phyloP scores from a whole-genome alignment of 2,797 vertebrate species.

The Pitangus sulphuratus region DNA sequence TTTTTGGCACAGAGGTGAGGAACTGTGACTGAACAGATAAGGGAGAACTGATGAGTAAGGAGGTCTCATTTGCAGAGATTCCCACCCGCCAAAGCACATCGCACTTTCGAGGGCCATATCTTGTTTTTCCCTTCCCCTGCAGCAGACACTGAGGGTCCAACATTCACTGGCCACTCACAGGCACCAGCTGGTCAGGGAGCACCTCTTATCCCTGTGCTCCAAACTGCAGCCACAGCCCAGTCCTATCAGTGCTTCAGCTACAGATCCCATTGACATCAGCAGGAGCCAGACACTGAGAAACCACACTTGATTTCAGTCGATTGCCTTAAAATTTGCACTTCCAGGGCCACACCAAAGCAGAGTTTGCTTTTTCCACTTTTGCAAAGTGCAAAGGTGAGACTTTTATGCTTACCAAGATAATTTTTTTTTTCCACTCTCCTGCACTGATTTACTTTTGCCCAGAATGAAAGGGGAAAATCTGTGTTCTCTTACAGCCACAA shows the following conservation, averaged over 20 bases:
- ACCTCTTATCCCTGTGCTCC: neutral
- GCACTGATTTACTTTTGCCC: neutral
- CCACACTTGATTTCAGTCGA: neutral
- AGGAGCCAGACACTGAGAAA: neutral
- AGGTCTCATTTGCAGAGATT: neutral
- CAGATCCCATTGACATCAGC: neutral
- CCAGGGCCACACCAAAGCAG: neutral
- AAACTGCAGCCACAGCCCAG: neutral
- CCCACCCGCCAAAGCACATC: fast-evolving
- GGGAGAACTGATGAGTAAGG: neutral
- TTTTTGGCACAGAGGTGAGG: neutral
- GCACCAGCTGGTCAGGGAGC: neutral
- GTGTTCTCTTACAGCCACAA: neutral
- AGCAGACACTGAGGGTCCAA: neutral
- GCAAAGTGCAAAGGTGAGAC: neutral
- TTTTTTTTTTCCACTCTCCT: neutral
- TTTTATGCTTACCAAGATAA: neutral
- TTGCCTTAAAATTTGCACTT: neutral
- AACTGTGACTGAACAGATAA: neutral
- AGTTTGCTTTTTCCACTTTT: neutral
- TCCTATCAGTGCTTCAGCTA: neutral
- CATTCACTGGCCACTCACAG: neutral
- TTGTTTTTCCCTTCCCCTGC: neutral
- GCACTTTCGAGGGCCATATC: neutral
- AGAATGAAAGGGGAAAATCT: neutral